These are phyloP conservation scores for Bugula neritina DNA, from an alignment of 2,888 invertebrate species.

Conservation along the genomic window DNA sequence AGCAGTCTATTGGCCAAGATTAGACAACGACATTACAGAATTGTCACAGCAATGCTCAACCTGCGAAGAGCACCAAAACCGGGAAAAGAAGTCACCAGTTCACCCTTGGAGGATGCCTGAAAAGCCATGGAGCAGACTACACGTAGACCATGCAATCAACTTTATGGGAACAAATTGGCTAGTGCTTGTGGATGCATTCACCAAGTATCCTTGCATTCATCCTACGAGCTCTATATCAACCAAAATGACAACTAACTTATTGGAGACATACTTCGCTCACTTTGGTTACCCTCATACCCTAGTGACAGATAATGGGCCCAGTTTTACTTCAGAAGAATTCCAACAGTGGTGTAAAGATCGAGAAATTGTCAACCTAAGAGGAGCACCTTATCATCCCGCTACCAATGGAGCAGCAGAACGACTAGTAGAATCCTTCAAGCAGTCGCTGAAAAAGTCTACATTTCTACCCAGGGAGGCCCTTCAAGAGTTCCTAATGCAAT, in stretches of 20 bases:
- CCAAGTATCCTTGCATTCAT: slow-evolving; percentile 34
- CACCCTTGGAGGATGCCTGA: slow-evolving; percentile 34
- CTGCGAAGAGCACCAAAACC: slow-evolving; percentile 32
- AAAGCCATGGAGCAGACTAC: slow-evolving; percentile 36
- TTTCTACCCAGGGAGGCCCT: neutral
- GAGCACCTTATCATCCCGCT: slow-evolving; percentile 34
- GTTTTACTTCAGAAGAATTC: slow-evolving; percentile 33
- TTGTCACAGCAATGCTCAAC: slow-evolving; percentile 22
- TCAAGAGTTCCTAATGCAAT: slow-evolving; percentile 25
- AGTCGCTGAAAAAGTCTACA: slow-evolving; percentile 24
- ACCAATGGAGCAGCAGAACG: slow-evolving; percentile 33
- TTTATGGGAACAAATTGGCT: slow-evolving; percentile 32
- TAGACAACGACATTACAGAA: slow-evolving; percentile 30
- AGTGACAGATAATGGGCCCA: slow-evolving; percentile 35
- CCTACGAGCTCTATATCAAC: slow-evolving; percentile 28
- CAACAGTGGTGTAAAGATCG: slow-evolving; percentile 30
- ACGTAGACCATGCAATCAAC: slow-evolving; percentile 37
- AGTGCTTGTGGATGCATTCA: slow-evolving; percentile 34
- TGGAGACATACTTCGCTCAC: slow-evolving; percentile 32
- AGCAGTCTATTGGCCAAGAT: slow-evolving; percentile 29
- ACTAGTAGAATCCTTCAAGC: slow-evolving; percentile 34
- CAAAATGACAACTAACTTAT: slow-evolving; percentile 30
- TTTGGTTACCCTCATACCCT: slow-evolving; percentile 33
- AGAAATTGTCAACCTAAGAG: slow-evolving; percentile 30
- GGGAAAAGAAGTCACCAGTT: slow-evolving; percentile 33